Percentiles rank a stretch among this genome's conserved stretches.
Conservation (phyloP, 2,888 invertebrate species). For the Achlya flavicornis region DNA sequence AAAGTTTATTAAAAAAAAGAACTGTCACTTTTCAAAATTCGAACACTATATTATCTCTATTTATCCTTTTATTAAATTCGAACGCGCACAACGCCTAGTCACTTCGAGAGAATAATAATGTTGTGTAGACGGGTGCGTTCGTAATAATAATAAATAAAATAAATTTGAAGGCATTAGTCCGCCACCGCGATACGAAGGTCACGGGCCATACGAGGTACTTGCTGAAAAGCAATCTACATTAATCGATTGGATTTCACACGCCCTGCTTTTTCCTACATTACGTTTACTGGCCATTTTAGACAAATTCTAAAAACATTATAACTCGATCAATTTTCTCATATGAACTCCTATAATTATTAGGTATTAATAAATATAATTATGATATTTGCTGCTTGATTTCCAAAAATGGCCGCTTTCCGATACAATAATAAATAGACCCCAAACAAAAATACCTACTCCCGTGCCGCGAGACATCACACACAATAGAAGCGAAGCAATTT, state of each 20-base stretch:
- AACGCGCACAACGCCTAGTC: not conserved
- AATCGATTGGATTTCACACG: slow-evolving; percentile 2
- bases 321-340: too few species aligned
- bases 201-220: slow-evolving; percentile 5
- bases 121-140: not conserved
- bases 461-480: too few species aligned
- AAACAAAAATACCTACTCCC: too few species aligned
- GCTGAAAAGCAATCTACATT: slow-evolving; percentile 9
- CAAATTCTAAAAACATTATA: too few species aligned
- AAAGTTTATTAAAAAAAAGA: not conserved
- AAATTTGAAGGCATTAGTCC: not conserved
- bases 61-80: too few species aligned
- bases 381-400: too few species aligned
- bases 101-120: not conserved
- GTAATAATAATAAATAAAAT: not conserved
- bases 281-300: not conserved
- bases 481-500: too few species aligned
- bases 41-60: not conserved
- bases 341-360: too few species aligned
- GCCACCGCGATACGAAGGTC: slow-evolving; percentile 4
- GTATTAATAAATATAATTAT: too few species aligned
- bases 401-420: too few species aligned
- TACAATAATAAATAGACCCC: too few species aligned
- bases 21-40: not conserved
- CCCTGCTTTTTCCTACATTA: not conserved